Evolutionary conservation across 2,888 invertebrate genomes (phyloP).

Genomic region (Bhutanitis thaidina): DNA sequence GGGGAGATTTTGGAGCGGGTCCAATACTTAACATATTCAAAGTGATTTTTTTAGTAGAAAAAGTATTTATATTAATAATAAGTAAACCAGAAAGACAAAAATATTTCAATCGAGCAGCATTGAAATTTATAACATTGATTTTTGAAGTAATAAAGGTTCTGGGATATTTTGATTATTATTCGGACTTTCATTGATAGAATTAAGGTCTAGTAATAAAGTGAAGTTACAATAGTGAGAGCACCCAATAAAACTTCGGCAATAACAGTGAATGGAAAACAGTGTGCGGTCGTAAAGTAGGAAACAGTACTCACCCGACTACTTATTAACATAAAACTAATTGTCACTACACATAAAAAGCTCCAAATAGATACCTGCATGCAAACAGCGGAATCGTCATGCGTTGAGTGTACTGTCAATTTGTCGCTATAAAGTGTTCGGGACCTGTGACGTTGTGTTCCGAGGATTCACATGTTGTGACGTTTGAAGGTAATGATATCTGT

Average conservation of each 20-base stretch:
- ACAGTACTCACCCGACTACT: constrained; percentile 41
- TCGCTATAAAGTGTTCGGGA: constrained; percentile 25
- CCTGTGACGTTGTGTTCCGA: constrained; percentile 43
- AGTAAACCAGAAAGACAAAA: no score
- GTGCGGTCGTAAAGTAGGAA: constrained; percentile 29
- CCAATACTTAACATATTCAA: no score
- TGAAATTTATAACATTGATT: no score
- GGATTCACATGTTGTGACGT: constrained; percentile 37
- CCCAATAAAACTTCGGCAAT: constrained; percentile 17
- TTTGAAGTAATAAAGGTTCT: no score
- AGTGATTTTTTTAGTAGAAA: no score
- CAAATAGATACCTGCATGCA: constrained; percentile 67
- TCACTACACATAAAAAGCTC: constrained; percentile 75
- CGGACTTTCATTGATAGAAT: no score
- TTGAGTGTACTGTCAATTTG: constrained; percentile 56
- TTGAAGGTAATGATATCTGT: constrained; percentile 51
- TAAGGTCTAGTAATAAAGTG: no score
- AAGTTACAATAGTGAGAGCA: constrained; percentile 6
- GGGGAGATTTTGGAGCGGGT: no score
- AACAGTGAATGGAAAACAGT: constrained; percentile 12
- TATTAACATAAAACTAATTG: constrained; percentile 34
- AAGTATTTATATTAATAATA: no score
- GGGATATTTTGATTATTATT: no score
- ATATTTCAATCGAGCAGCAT: no score
- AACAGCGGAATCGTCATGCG: constrained; percentile 68